These are phyloP conservation scores for Choreutis nemorana DNA, from an alignment of 2,888 invertebrate species.

Conservation along the genomic window DNA sequence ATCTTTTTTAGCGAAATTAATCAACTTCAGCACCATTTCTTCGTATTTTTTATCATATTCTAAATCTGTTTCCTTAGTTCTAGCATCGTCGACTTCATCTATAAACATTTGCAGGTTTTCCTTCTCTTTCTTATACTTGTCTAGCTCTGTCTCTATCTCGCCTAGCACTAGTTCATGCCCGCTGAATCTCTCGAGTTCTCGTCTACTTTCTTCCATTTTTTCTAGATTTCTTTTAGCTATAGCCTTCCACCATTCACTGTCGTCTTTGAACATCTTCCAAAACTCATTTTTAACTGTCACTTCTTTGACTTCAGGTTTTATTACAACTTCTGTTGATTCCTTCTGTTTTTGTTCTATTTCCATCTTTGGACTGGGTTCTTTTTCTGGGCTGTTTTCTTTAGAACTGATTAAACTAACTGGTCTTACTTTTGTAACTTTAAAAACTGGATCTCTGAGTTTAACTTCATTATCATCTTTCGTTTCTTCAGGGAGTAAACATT, in stretches of 20 bases:
- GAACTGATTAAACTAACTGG: conserved; percentile 21
- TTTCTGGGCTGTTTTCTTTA: conserved; percentile 10
- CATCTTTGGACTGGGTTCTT: conserved; percentile 8
- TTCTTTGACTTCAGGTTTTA: conserved; percentile 24
- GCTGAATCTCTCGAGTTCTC: conserved; percentile 51
- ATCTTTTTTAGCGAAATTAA: conserved; percentile 54
- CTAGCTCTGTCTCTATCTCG: conserved; percentile 38
- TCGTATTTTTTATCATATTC: conserved; percentile 56
- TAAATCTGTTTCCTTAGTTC: conserved; percentile 40
- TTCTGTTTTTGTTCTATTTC: conserved; percentile 23
- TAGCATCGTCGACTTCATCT: conserved; percentile 49
- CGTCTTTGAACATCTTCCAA: conserved; percentile 55
- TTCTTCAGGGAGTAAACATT: conserved; percentile 9
- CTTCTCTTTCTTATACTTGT: conserved; percentile 44
- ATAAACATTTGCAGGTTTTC: conserved; percentile 43
- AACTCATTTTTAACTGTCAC: conserved; percentile 36
- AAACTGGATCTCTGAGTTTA: conserved; percentile 38
- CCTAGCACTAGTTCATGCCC: conserved; percentile 49
- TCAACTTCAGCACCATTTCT: conserved; percentile 51
- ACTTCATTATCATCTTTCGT: conserved; percentile 6
- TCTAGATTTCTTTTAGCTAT: conserved; percentile 51
- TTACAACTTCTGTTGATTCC: conserved; percentile 24
- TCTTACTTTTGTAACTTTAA: conserved; percentile 44
- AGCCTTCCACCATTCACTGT: conserved; percentile 58
- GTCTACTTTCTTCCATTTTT: conserved; percentile 53